Base-by-base conservation (phyloP, 2,113 vertebrate species). In the Rostratula benghalensis region DNA sequence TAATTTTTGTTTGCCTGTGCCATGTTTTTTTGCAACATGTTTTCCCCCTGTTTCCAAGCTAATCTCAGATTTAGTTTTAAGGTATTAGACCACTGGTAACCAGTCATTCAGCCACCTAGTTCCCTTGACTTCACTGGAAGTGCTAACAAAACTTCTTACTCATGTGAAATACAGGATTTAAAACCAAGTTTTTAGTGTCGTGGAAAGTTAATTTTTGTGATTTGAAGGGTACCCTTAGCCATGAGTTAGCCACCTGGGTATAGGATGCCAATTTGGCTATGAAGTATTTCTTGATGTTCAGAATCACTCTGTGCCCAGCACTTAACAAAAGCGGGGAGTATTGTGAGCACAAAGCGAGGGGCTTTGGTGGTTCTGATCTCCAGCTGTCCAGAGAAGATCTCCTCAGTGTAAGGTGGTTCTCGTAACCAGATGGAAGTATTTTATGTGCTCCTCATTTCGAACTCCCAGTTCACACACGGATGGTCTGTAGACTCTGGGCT, bases 401-500 rank as follows among this genome's bases (percentile, higher is more conserved):
- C 4, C 6, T 51, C 21, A 27, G 28, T 63, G 12, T 63, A 53
- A 89, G 78, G 60, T 27, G 50, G 51, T 80, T 91, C 86, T 73
- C 48, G 11, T 71, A 39, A 69, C 45, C 90, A 89, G 75, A 60
- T 85, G 74, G 71, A 90, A 80, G 51, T 68, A 15, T 45, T 35
- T 61, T 51, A 54, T 3, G 3, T 50, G 30, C 20, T 14, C 11
- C 73, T 84, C 56, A 46, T 65, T 81, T 92, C 24, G 9, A 65
- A 81, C 90, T 97, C 94, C 89, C 67, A 28, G 73, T 70, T 96
- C 78, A 59, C 81, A 59, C 33, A 7, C 57, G 64, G 54, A 59
- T 67, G 86, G 30, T 56, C 88, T 73, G 28, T 45, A 43, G 50
- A 46, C 30, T 88, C 60, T 51, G 57, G 4, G 11, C 78, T 91